phyloP scores from a whole-genome alignment of 2,888 invertebrate genomes.

The Stegana nigrithorax region DNA sequence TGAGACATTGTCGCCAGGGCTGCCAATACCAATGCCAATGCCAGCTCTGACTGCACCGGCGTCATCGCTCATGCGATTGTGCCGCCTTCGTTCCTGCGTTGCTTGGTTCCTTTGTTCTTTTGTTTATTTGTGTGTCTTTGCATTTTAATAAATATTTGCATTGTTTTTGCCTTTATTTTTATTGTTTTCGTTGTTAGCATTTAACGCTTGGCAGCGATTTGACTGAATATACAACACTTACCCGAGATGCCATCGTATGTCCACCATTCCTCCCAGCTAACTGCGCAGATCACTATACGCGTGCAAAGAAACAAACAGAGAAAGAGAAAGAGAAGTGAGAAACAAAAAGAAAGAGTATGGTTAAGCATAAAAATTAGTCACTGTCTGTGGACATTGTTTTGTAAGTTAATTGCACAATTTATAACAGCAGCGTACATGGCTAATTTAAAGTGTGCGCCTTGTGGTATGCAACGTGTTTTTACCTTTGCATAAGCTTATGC shows the following conservation, averaged over 20 bases:
- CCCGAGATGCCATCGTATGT: constrained; percentile 96
- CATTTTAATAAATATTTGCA: no score
- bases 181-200: neutral
- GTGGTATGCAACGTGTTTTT: neutral
- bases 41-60: neutral
- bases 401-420: no score
- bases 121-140: constrained; percentile 14
- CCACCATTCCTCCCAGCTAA: constrained; percentile 96
- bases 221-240: constrained; percentile 70
- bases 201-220: no score
- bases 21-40: neutral
- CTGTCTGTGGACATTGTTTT: no score
- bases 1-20: neutral
- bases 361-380: no score
- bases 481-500: no score
- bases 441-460: neutral
- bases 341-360: no score
- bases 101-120: constrained; percentile 1
- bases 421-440: no score
- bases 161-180: neutral
- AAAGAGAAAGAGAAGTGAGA: neutral
- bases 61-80: constrained; percentile 42
- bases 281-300: constrained; percentile 62
- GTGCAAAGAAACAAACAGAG: constrained; percentile 11
- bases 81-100: neutral